Base-by-base conservation (phyloP, 30 jellyfish, hydroid and myxozoan genomes). In the Cassiopea andromeda region DNA sequence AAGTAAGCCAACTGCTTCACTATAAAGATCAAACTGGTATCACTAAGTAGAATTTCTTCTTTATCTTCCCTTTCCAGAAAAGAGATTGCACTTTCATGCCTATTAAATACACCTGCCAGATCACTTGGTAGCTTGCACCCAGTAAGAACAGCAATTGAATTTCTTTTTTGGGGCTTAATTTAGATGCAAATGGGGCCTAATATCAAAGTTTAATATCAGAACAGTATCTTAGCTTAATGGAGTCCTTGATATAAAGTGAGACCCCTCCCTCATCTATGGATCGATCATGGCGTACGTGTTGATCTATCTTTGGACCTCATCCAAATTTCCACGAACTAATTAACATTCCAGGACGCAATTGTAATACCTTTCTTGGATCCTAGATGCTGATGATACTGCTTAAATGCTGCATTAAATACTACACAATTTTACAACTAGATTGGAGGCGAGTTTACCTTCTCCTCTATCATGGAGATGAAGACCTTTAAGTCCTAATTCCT, bases 121-220 rank as follows among this genome's bases (percentile, higher is more conserved):
- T 66, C 80, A 66, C 70, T 48, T 19, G 90, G 83, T 16, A 83
- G 83, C 16, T 81, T 61, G 58, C 45, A 61, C 90, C 90, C 61
- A 45, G 90, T 82, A 61, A 69, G 48, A 69, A 78, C 57, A 16
- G 57, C 27, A 54, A 14, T 49, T 4, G 58, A 46, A 3, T 27
- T 54, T 16, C 60, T 17, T 9, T 16, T 10, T 10, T 0, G 64
- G 64, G 12, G 64, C 64, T 6, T 0, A 54, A 54, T 54, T 54
- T 54, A 6, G 12, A 54, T 54, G 64, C 64, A 54, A 3, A 54
- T 54, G 64, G 12, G 64, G 10, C 0, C 64, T 10, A 54, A 10
- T 54, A 6, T 10, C 64, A 0, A 3, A 54, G 64, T 10, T 54
- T 6, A 10, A 54, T 54, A 3, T 54, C 64, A 54, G 64, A 54